Percentiles rank a stretch among this genome's conserved stretches.
These are phyloP conservation scores for Brevimyrus niger DNA, from an alignment of 2,113 vertebrate genomes.

Conservation along the genomic window DNA sequence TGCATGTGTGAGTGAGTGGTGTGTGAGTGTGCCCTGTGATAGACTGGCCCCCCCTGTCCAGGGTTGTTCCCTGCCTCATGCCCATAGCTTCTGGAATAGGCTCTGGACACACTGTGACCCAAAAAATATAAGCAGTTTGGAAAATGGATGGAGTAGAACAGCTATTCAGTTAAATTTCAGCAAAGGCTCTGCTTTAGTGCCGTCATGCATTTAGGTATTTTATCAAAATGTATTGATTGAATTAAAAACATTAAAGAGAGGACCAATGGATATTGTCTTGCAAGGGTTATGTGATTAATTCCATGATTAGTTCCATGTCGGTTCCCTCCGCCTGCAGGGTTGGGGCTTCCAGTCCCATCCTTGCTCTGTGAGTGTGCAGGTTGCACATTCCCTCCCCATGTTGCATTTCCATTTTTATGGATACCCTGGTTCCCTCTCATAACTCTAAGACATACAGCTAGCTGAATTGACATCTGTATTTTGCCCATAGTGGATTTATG, in stretches of 20 bases:
- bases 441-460: neutral
- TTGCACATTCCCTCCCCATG: neutral
- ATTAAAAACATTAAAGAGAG: neutral
- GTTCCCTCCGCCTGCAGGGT: neutral
- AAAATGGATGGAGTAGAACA: neutral
- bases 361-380: neutral
- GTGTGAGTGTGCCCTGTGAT: too few relatives aligned
- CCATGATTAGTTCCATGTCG: too few relatives aligned
- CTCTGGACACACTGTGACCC: too few relatives aligned
- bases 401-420: neutral
- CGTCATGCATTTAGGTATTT: neutral
- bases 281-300: neutral
- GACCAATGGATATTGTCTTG: neutral
- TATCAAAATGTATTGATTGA: neutral
- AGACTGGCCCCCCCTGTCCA: too few relatives aligned
- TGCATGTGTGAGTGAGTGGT: too few relatives aligned
- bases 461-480: slow-evolving; percentile 23
- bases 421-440: neutral
- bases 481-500: neutral
- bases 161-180: neutral
- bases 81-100: too few relatives aligned
- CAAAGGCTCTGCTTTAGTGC: neutral
- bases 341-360: neutral
- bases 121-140: too few relatives aligned
- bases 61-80: too few relatives aligned